Base-by-base conservation (phyloP, 2,113 vertebrate species). In the Leptosomus discolor region DNA sequence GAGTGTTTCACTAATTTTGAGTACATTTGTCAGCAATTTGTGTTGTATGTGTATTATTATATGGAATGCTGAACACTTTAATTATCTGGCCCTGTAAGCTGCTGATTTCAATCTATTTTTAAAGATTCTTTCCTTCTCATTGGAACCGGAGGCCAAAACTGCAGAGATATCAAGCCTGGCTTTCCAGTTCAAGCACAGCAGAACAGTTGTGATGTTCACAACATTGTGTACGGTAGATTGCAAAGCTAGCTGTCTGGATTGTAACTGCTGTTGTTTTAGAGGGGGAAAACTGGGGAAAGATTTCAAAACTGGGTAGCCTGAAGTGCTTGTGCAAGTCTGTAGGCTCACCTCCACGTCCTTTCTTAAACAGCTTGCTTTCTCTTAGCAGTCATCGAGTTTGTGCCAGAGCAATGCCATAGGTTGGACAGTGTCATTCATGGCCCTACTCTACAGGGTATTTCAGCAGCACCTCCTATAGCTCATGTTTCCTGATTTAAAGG, bases 221-320 rank as follows among this genome's bases (percentile, higher is more conserved):
- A 12, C 19, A 6, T 45, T 1, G 0, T 3, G 0, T 12, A 5
- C 0, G 11, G 39, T 37, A 51, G 30, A 39, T 61, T 17, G 60
- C 37, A n/a, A 8, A 92, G 37, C 29, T 32, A 43, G 19, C 77
- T 50, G 58, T 32, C 54, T 41, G 37, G 16, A 15, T 50, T 58
- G 15, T n/a, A n/a, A 6, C 27, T 63, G 32, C 36, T 21, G 15
- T 27, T 50, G 10, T 32, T 90, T 71, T 29, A 63, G 88, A 64
- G 41, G 37, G 14, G 37, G 14, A 60, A 76, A 54, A 39, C 8
- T 12, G 50, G 21, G 46, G 37, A 37, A 12, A 6, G 11, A 51
- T 29, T 54, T 90, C 60, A 32, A 22, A 76, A 51, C 34, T 32
- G 57, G 22, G 39, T 36, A 71, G 46, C 20, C 15, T 56, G 46